A percentile compares a stretch with the other conserved stretches of the same genome.
Evolutionary conservation across 2,888 invertebrate species (phyloP).

Genomic region (Dryomyza anilis): DNA sequence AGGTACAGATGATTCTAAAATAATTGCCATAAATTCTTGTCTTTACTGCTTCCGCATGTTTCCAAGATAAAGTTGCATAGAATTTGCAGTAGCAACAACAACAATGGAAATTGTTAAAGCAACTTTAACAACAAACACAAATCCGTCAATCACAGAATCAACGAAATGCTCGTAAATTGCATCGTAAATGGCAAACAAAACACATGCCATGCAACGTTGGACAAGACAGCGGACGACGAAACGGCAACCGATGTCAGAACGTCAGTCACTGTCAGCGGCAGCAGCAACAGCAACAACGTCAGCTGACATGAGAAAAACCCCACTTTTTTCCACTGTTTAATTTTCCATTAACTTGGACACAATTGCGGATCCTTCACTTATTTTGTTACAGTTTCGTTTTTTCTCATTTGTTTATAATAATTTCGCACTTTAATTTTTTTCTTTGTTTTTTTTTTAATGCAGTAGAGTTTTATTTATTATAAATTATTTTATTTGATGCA

Average conservation of each 20-base stretch:
- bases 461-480: neutral
- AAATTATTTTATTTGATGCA: too few species aligned
- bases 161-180: constrained; percentile 17
- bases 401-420: too few species aligned
- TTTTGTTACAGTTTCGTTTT: neutral
- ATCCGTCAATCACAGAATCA: constrained; percentile 11
- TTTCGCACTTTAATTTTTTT: neutral
- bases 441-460: neutral
- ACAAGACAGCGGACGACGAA: neutral
- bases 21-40: too few species aligned
- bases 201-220: neutral
- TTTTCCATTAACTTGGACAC: too few species aligned
- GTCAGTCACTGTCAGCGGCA: neutral
- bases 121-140: constrained; percentile 2
- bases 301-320: neutral
- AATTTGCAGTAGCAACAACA: neutral
- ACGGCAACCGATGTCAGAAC: neutral
- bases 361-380: too few species aligned
- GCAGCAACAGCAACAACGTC: neutral
- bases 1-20: too few species aligned
- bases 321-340: too few species aligned
- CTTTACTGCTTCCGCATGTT: too few species aligned
- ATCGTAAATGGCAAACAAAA: constrained; percentile 17
- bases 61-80: neutral
- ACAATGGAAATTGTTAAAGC: neutral